Conservation (phyloP, 2,113 vertebrate species). For the Epinephelus lanceolatus region DNA sequence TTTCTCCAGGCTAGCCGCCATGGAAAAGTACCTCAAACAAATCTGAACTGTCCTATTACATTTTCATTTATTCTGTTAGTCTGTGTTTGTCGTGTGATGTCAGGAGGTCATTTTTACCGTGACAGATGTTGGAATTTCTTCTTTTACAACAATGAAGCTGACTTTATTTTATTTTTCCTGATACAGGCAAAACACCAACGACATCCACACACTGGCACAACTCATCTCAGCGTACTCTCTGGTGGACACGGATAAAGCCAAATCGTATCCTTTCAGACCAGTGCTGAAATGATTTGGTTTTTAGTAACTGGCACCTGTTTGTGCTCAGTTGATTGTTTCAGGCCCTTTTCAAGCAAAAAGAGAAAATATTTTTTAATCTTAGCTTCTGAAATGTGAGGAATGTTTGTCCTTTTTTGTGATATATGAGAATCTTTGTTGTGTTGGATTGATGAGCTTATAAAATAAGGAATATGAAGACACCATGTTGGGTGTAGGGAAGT, state of each 20-base stretch:
- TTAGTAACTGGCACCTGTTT: not conserved
- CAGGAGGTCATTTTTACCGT: not conserved
- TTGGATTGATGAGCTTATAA: not conserved
- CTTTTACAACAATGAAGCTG: not conserved
- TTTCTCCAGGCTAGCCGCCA: no score
- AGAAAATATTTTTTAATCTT: not conserved
- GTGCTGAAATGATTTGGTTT: not conserved
- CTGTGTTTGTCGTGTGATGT: not conserved
- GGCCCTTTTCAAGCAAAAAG: not conserved
- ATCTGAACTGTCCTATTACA: no score
- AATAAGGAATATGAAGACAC: not conserved
- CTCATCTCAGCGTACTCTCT: conserved; percentile 98
- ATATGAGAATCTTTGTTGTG: not conserved
- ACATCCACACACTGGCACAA: conserved; percentile 95
- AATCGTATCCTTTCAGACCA: conserved; percentile 91
- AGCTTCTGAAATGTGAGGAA: not conserved
- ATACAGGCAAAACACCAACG: conserved; percentile 93
- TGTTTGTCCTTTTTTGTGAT: not conserved
- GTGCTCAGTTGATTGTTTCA: not conserved
- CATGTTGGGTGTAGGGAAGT: no score
- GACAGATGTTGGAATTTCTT: not conserved
- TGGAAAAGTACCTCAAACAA: no score
- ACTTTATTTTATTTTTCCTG: not conserved
- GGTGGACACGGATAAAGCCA: conserved; percentile 96
- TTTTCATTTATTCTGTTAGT: not conserved